Percentiles rank a stretch among this genome's conserved stretches.
These are phyloP conservation scores for Parascotia fuliginaria DNA, from an alignment of 2,888 invertebrate genomes.

Conservation along the genomic window DNA sequence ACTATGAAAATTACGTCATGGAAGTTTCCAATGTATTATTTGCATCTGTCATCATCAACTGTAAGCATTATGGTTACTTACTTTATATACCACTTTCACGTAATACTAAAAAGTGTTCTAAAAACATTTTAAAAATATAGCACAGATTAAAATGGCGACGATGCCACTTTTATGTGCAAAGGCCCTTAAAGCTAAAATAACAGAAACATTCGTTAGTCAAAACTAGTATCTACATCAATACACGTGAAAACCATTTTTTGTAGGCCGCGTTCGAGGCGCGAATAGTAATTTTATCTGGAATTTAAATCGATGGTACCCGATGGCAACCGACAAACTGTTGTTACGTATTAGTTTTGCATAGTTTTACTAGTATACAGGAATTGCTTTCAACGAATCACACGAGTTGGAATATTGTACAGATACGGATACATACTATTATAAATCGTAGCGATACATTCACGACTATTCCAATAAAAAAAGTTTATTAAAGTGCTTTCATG, in stretches of 20 bases:
- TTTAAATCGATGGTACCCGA: conserved; percentile 30
- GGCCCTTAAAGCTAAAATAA: neutral
- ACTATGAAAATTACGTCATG: no score
- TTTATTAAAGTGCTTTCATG: no score
- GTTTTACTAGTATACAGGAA: conserved; percentile 7
- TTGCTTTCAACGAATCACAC: neutral
- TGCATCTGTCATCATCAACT: no score
- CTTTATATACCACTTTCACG: no score
- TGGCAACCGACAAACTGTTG: conserved; percentile 23
- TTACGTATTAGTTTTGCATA: conserved; percentile 27
- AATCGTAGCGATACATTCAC: neutral
- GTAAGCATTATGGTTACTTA: no score
- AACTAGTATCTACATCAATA: conserved; percentile 11
- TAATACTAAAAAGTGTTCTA: no score
- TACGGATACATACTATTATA: neutral
- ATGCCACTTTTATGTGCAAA: no score
- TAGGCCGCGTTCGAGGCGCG: conserved; percentile 19
- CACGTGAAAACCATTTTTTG: conserved; percentile 18
- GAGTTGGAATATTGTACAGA: conserved; percentile 1
- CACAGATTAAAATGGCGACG: no score
- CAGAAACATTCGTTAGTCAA: neutral
- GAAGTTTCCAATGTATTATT: no score
- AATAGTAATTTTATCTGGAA: conserved; percentile 37
- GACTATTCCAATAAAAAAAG: neutral
- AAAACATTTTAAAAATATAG: no score